Base-by-base conservation (phyloP, 2,888 invertebrate species). In the Drosophila lutescens region DNA sequence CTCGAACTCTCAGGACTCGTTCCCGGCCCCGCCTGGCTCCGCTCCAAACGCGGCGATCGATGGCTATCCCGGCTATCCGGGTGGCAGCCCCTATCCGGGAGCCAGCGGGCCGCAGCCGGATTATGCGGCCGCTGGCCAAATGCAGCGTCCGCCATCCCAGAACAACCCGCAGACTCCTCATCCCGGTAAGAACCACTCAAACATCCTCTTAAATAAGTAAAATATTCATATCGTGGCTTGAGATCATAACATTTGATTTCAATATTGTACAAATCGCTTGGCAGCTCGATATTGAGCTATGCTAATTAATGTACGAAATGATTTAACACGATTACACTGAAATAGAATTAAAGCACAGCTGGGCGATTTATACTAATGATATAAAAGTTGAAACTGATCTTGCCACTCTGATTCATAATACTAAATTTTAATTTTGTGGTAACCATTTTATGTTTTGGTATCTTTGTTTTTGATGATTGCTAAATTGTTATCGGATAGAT, bases 1-100 rank as follows among this genome's bases (percentile, higher is more conserved):
- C 84, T 97, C 97, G 83, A 97, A 97, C 93, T 96, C 97, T 56
- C 96, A 97, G 94, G 97, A 97, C 92, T 96, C 97, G 85, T 97
- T 97, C 94, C 96, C 96, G 77, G 86, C 77, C 20, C 95, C 96
- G 75, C 95, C 95, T 49, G 94, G 94, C 78, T 94, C 94, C 83
- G 94, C 95, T 85, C 88, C 89, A 13, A 94, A 95, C 80, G 95
- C 95, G 77, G 94, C 96, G 71, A 96, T 97, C 95, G 97, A 97
- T 92, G 96, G 95, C 71, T 96, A 97, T 92, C 94, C 95, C 77
- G 80, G 95, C 61, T 96, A 97, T 92, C 94, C 95, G 76, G 94
- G 93, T 74, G 96, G 96, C 91, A 90, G 90, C 70, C 93, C 93
- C 60, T 93, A 94, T 88, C 93, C 93, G 20, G 86, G 88, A 59